These are phyloP conservation scores for Galagoides demidoff DNA, from an alignment of 2,797 vertebrate species.

Conservation along the genomic window DNA sequence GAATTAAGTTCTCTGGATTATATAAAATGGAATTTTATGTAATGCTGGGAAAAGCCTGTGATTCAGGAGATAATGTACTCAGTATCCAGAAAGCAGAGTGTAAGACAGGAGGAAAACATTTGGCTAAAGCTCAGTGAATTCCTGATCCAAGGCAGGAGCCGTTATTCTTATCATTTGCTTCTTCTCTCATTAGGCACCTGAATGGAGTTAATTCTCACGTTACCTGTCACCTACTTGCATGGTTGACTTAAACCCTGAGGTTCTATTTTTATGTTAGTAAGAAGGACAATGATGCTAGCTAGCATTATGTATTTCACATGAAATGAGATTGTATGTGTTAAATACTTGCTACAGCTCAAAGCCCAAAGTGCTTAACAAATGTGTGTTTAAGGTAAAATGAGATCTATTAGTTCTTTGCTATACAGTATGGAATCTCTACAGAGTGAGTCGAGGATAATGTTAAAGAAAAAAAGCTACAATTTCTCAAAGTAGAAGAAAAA, in stretches of 20 bases:
- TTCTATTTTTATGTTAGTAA: background rate
- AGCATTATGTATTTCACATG: background rate
- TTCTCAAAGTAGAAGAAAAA: background rate
- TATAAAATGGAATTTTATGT: constrained; percentile 34
- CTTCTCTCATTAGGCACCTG: background rate
- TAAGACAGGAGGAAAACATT: background rate
- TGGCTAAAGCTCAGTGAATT: background rate
- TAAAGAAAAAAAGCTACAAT: background rate
- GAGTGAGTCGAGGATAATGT: background rate
- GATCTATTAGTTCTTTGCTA: background rate
- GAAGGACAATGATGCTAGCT: background rate
- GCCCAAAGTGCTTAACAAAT: background rate
- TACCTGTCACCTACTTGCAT: background rate
- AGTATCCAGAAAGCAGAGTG: background rate
- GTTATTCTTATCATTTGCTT: constrained; percentile 4
- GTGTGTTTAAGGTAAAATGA: background rate
- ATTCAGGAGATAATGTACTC: background rate
- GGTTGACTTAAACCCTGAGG: background rate
- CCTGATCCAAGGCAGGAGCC: background rate
- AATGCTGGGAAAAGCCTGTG: constrained; percentile 17
- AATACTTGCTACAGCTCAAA: background rate
- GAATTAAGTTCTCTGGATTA: constrained; percentile 15
- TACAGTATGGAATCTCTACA: background rate
- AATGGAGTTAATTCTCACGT: constrained; percentile 17
- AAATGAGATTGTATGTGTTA: background rate